Evolutionary conservation across 2,113 vertebrate species (phyloP), one percentile per base, ranked within the genome.

Genomic region (Oncorhynchus masou): DNA sequence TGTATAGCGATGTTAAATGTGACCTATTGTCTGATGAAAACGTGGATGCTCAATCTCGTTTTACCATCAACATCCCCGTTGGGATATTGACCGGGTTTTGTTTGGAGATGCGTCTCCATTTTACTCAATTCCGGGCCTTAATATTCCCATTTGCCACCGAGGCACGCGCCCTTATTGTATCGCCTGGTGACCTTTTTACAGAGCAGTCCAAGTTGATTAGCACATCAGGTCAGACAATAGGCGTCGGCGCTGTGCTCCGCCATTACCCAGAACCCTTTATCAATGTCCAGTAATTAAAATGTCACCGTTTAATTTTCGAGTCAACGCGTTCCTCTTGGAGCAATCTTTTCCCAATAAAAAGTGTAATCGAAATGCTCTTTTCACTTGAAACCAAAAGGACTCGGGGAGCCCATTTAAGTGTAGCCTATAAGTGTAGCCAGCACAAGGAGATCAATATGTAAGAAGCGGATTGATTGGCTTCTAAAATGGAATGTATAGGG

Each of bases 231-330:
- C 86, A 83, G 88, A 86, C 84, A 68, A 82, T 70, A 91, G 77
- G 90, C 59, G 91, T 76, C 86, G 77, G 80, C 84, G 88, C 91
- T 78, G 91, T 91, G 16, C 88, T 87, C 91, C 82, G 87, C 92
- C 87, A 83, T 92, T 86, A 87, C 89, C 91, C 83, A 81, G 81
- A 88, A 93, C 88, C 94, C 90, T 94, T 95, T 94, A 94, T 95
- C 95, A 95, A 94, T 95, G 95, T 94, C 94, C 94, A 94, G 96
- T 96, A 95, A 97, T 97, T 97, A 96, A 96, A 96, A 95, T 95
- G 96, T 97, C 96, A 97, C 90, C 92, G 89, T 95, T 96, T 96
- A 92, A 96, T 96, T 96, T 94, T 93, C 92, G 87, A 94, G 90
- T 92, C 91, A 84, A 84, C 80, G 91, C 88, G 86, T 91, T 86